Percentiles rank a stretch among this genome's conserved stretches.
Conservation (phyloP, 2,888 invertebrate genomes). For the Sceliomorpha sp. region DNA sequence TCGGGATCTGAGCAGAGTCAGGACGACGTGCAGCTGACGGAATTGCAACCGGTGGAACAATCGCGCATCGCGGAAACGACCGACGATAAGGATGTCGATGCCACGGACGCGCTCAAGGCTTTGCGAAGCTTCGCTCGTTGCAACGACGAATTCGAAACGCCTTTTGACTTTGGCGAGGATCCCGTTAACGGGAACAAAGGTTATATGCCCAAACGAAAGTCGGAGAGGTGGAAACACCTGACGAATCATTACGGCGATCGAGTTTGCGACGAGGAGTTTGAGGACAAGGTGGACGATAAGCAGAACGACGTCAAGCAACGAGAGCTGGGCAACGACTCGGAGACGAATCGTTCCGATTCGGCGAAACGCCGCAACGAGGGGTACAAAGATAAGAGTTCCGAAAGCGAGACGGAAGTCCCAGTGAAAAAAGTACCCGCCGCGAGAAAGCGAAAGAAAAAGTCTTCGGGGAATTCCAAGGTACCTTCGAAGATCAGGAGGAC, state of each 20-base stretch:
- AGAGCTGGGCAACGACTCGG: neutral
- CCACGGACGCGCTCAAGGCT: constrained; percentile 73
- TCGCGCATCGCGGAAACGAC: constrained; percentile 66
- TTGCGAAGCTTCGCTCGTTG: constrained; percentile 68
- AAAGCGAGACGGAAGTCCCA: neutral
- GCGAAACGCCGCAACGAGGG: no score
- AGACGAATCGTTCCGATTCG: no score
- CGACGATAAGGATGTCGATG: constrained; percentile 60
- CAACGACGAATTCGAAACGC: constrained; percentile 54
- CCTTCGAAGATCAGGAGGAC: constrained; percentile 3
- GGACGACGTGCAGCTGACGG: constrained; percentile 74
- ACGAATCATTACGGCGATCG: constrained; percentile 23
- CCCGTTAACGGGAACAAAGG: constrained; percentile 9
- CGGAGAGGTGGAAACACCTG: constrained; percentile 48
- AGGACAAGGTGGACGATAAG: neutral
- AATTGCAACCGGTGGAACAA: constrained; percentile 74
- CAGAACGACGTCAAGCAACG: constrained; percentile 14
- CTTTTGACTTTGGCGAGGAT: constrained; percentile 46
- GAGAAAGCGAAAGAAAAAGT: neutral
- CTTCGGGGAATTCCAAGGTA: neutral
- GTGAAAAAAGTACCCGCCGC: neutral
- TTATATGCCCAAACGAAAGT: constrained; percentile 36
- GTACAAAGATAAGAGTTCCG: neutral
- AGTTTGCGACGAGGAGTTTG: constrained; percentile 19
- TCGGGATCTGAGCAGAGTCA: constrained; percentile 62